Base-by-base conservation (phyloP, 2,113 vertebrate species). In the Barnardius zonarius region DNA sequence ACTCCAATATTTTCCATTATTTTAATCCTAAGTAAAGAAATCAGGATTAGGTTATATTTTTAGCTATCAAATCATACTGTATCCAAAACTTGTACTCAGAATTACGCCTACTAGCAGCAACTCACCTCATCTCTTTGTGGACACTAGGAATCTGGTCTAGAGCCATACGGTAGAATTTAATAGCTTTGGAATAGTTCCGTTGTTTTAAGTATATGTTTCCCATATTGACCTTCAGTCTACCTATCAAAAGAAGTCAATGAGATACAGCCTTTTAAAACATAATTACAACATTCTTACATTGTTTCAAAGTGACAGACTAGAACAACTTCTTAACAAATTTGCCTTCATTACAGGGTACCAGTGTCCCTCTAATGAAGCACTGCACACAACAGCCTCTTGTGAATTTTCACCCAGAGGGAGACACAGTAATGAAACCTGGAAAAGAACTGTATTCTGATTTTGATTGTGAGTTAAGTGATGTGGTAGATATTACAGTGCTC, bases 131-230 rank as follows among this genome's bases (percentile, higher is more conserved):
- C 66, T 99, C 98, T 95, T 99, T 99, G 98, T 99, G 98, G 41
- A 96, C 96, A 91, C 98, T 99, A 86, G 98, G 98, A 94, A 99
- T 98, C 96, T 99, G 99, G 96, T 99, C 99, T 93, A 99, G 97
- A 23, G 99, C 99, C 99, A 99, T 99, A 55, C 99, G 98, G 96
- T 99, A 99, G 97, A 99, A 99, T 95, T 99, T 99, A 89, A 99
- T 98, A 54, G 99, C 99, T 96, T 99, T 99, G 59, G 98, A 98
- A 96, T 99, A 99, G 97, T 99, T 99, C 89, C 98, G 98, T 96
- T 99, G 99, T 90, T 99, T 99, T 93, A 99, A 98, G 93, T 99
- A 99, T 93, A 99, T 99, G 96, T 99, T 99, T 97, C 98, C 99
- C 98, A 99, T 99, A 97, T 99, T 99, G 81, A 99, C 98, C 96